phyloP scores from a whole-genome alignment of 2,888 invertebrate genomes.

The Atrina japonica region DNA sequence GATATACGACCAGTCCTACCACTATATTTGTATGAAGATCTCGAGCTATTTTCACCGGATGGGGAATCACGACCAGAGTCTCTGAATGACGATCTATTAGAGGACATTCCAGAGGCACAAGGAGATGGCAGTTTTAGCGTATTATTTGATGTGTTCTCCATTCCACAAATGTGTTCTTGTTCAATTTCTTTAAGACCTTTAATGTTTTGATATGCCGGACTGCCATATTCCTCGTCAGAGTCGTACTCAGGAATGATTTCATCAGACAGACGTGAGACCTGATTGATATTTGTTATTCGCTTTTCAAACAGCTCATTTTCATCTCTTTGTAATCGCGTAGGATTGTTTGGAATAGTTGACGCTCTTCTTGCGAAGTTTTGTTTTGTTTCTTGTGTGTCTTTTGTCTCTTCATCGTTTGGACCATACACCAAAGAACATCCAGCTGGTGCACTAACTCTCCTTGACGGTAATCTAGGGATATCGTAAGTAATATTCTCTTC shows the following conservation, averaged over 20 bases:
- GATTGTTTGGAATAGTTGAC: neutral
- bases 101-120: no score
- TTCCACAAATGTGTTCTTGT: no score
- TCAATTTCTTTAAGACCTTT: conserved; percentile 33
- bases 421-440: neutral
- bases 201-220: conserved; percentile 57
- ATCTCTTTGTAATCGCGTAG: neutral
- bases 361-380: conserved; percentile 7
- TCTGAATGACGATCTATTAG: no score
- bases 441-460: conserved; percentile 38
- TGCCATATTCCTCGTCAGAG: conserved; percentile 24
- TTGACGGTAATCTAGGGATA: conserved; percentile 29
- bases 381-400: conserved; percentile 1
- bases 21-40: no score
- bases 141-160: no score
- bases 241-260: conserved; percentile 22
- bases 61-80: no score
- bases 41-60: no score
- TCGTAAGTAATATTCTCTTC: conserved; percentile 32
- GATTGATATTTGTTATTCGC: no score
- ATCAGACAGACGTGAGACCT: neutral
- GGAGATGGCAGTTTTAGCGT: no score
- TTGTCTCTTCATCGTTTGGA: neutral
- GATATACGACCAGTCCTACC: no score
- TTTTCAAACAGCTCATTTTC: neutral